These are phyloP conservation scores for Drosophila orosa DNA, from an alignment of 1,140 invertebrate species.

Conservation along the genomic window DNA sequence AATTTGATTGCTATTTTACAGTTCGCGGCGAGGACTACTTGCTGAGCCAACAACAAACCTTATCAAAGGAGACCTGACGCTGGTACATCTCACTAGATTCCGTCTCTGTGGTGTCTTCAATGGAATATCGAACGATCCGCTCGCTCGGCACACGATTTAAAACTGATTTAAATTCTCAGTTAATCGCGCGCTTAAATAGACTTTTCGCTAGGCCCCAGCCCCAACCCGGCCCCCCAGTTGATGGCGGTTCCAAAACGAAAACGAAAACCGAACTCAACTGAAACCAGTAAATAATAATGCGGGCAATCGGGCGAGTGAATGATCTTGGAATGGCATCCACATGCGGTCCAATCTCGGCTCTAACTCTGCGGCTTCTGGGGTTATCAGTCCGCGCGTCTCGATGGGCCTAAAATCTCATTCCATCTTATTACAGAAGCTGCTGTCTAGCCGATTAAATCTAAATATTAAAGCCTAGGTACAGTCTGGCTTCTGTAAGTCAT, in stretches of 20 bases:
- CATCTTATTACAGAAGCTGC: conserved; percentile 36
- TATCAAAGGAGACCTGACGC: conserved; percentile 78
- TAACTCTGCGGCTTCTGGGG: conserved; percentile 41
- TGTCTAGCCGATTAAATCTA: conserved; percentile 27
- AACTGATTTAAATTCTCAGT: conserved; percentile 63
- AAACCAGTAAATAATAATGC: conserved; percentile 62
- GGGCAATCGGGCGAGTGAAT: conserved; percentile 46
- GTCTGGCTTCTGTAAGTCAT: neutral
- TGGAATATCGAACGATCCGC: conserved; percentile 43
- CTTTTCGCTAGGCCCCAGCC: conserved; percentile 40
- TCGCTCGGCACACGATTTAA: conserved; percentile 53
- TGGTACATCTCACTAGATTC: conserved; percentile 65
- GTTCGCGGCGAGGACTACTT: conserved; percentile 28
- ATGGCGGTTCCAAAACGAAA: conserved; percentile 55
- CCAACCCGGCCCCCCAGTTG: conserved; percentile 7
- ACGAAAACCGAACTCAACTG: conserved; percentile 48
- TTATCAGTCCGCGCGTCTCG: conserved; percentile 54
- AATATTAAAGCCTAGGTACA: conserved; percentile 14
- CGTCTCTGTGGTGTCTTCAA: conserved; percentile 14
- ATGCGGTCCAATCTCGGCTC: conserved; percentile 37
- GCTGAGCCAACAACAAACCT: conserved; percentile 65
- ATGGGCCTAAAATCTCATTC: conserved; percentile 42
- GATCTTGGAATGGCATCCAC: conserved; percentile 67
- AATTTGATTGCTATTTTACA: conserved; percentile 25
- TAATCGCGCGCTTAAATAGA: conserved; percentile 67